Evolutionary conservation across 2,888 invertebrate species (phyloP), one percentile per base, ranked within the genome.

Genomic region (Yponomeuta malinellus): DNA sequence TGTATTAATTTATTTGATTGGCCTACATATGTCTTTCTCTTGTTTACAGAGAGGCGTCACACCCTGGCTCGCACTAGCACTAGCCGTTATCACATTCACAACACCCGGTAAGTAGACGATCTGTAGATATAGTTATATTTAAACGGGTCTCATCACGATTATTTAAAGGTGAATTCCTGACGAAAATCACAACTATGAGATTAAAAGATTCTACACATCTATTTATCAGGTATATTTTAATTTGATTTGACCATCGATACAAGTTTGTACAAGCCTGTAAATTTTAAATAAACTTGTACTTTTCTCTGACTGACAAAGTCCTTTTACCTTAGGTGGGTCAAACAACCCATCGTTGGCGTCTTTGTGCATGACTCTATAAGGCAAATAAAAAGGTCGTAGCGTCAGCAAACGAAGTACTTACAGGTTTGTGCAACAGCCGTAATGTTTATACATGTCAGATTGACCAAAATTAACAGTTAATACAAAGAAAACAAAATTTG

Each of bases 41-140:
- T 89, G 81, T 87, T 77, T 76, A 73, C 90, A 91, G 91, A 85
- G 87, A 15, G n/a, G 48, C 74, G 76, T 83, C 76, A 84, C 85
- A 76, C 81, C 79, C 80, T 88, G 88, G 86, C 75, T 89, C 73
- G 78, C 86, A 68, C 71, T 90, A 76, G 75, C 83, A 74, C 73
- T 88, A 79, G 85, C 85, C 71, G 79, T 87, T 48, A 76, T 90
- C 78, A 81, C 89, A 77, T 80, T 88, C 75, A 79, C 85, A 78
- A 84, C 87, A 76, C 86, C 90, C 81, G 88, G 91, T 91, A 81
- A 85, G 75, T 77, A 59, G 31, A 15, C 12, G 59, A 33, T 23
- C 23, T 23, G 23, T 23, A 23, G 23, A 23, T 23, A 23, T 23
- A 23, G 23, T 23, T 23, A 23, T 23, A 23, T 23, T 23, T 23